Conservation (phyloP, 2,888 invertebrate species). For the Tenthredo livida region DNA sequence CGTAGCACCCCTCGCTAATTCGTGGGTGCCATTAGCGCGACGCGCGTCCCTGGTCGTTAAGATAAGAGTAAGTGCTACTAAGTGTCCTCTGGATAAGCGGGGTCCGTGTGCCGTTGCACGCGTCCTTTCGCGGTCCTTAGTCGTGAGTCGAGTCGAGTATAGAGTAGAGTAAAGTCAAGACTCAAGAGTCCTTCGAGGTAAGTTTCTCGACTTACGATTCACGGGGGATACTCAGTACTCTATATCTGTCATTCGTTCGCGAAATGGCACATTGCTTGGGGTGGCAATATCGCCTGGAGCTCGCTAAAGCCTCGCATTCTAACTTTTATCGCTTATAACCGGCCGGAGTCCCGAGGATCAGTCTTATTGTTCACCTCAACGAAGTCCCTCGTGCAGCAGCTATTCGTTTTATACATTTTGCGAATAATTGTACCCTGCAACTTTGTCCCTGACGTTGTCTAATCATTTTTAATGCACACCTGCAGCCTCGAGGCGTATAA, state of each 20-base stretch:
- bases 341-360: slow-evolving; percentile 14
- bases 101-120: slow-evolving; percentile 64
- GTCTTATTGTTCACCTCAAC: slow-evolving; percentile 9
- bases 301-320: slow-evolving; percentile 24
- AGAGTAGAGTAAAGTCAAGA: background rate
- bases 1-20: slow-evolving; percentile 71
- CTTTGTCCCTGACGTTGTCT: background rate
- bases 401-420: background rate
- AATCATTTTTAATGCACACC: slow-evolving; percentile 14
- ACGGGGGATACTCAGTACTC: slow-evolving; percentile 35
- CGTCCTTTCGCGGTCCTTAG: slow-evolving; percentile 54
- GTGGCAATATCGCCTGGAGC: slow-evolving; percentile 33
- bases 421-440: slow-evolving; percentile 1
- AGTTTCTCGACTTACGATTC: slow-evolving; percentile 34
- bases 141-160: background rate
- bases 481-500: background rate
- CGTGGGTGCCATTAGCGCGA: slow-evolving; percentile 77
- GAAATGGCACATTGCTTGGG: slow-evolving; percentile 19
- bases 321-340: slow-evolving; percentile 37
- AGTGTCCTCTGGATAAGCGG: slow-evolving; percentile 77
- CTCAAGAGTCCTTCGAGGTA: slow-evolving; percentile 32
- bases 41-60: slow-evolving; percentile 76
- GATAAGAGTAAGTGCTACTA: slow-evolving; percentile 79
- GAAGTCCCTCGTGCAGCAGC: background rate
- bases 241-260: background rate